These are phyloP conservation scores for Orycteropus afer DNA, from an alignment of 2,113 vertebrate species.

Conservation along the genomic window DNA sequence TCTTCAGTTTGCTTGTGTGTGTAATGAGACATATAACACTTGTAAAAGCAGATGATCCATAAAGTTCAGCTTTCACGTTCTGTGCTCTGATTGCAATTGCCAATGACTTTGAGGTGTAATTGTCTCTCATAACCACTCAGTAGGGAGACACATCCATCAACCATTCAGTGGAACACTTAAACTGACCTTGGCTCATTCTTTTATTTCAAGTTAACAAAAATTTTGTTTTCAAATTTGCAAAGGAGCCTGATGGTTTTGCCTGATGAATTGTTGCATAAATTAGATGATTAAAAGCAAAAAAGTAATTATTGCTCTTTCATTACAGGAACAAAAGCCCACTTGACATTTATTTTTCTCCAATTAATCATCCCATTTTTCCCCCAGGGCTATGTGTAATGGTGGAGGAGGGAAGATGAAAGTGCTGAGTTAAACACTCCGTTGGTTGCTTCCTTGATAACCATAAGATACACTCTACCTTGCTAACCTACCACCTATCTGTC, in stretches of 20 bases:
- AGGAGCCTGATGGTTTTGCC: neutral
- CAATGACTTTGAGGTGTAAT: neutral
- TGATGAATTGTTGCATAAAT: neutral
- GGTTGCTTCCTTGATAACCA: rapidly evolving
- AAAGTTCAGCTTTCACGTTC: neutral
- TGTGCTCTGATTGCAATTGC: neutral
- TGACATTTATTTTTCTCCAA: neutral
- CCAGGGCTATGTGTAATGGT: neutral
- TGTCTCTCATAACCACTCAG: no score
- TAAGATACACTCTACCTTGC: neutral
- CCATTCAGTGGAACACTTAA: neutral
- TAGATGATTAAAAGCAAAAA: neutral
- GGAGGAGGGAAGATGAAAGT: neutral
- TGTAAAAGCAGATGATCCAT: no score
- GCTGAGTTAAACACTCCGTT: rapidly evolving
- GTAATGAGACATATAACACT: neutral
- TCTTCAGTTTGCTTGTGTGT: neutral
- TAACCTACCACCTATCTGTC: neutral
- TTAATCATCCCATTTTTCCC: neutral
- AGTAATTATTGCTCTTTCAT: neutral
- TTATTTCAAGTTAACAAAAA: neutral
- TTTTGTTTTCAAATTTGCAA: neutral
- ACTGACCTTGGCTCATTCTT: neutral
- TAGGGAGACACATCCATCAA: neutral
- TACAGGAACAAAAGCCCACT: neutral